Base-by-base conservation (phyloP, 2,888 invertebrate genomes). In the Crioceris asparagi region DNA sequence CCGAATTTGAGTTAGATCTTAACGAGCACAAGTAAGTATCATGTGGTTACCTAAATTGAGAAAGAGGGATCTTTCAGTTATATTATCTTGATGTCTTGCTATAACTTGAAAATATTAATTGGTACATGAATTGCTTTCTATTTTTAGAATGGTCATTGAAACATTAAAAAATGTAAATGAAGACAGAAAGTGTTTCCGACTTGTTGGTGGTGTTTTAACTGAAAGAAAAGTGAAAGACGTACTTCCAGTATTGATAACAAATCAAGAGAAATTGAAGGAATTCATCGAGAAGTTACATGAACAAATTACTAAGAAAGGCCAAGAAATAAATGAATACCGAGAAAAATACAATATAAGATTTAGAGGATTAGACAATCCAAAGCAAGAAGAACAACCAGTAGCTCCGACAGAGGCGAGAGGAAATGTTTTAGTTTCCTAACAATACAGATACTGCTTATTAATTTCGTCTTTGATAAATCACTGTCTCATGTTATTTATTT, bases 141-240 rank as follows among this genome's bases (percentile, higher is more conserved):
- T 47, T 66, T 70, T 30, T 65, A 96, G 94, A 64, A 80, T 94
- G 63, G 96, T 97, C 39, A 85, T 93, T 50, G 93, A 93, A 56
- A 91, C 93, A 10, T 69, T 97, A 43, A 80, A 84, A 60, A 81
- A 80, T 40, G 84, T 92, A 15, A 86, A 88, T 57, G 77, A 75
- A 10, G 75, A 77, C 35, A 77, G 93, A 49, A 90, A 84, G 63
- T 96, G 96, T 64, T 96, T 84, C 64, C 77, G 93, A 55, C 77
- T 94, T 72, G 80, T 96, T 46, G 94, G 94, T 36, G 94, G 94
- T 17, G 85, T 96, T 39, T 69, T 96, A 36, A 88, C 91, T 46
- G 93, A 96, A 67, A 74, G 88, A 51, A 91, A 85, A 8, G 96
- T 94, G 1, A 83, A 80, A 57, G 92, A 90, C 51, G 85, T 96